Base-by-base conservation (phyloP, 1,140 invertebrate genomes). In the Zaprionus taronus region DNA sequence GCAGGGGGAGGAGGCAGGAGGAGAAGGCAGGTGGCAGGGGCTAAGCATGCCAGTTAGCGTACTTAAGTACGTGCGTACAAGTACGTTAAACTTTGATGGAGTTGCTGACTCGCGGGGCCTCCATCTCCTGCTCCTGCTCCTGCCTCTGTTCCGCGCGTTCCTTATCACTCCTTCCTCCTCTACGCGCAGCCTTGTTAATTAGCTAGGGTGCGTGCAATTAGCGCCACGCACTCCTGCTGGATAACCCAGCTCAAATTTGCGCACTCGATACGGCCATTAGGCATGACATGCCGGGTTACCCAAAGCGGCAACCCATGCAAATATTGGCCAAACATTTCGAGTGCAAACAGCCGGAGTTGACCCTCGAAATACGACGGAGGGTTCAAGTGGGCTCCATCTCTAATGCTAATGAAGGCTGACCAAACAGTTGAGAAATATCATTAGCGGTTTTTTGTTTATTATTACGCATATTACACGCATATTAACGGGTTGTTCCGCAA, bases 211-310 rank as follows among this genome's bases (percentile, higher is more conserved):
- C 58, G 47, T 79, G 79, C 81, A 79, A 90, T 90, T 90, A 90
- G 77, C 64, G 72, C 36, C 70, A 49, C 60, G 55, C 57, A 68
- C 55, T 49, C 69, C 31, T 34, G 60, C 65, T 57, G 71, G 60
- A 70, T 76, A 71, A 84, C 79, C 81, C 78, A 58, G 66, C 67
- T 86, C 79, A 85, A 75, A 76, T 71, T 82, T 49, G 64, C 56
- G 60, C 64, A 82, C 82, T 86, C 72, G 71, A 80, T 87, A 77
- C 64, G 85, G 79, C 76, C 71, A 85, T 89, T 90, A 84, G 79
- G 85, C 80, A 75, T 65, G 81, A 90, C 81, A 84, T 73, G 81
- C 81, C 79, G 84, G 24, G 24, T 9, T 24, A 24, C 41, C 20
- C 44, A 65, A 72, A 38, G 70, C 56, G 60, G n/a, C 41, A 22